Evolutionary conservation across 1,140 invertebrate species (phyloP).

Genomic region (Penaeus indicus): DNA sequence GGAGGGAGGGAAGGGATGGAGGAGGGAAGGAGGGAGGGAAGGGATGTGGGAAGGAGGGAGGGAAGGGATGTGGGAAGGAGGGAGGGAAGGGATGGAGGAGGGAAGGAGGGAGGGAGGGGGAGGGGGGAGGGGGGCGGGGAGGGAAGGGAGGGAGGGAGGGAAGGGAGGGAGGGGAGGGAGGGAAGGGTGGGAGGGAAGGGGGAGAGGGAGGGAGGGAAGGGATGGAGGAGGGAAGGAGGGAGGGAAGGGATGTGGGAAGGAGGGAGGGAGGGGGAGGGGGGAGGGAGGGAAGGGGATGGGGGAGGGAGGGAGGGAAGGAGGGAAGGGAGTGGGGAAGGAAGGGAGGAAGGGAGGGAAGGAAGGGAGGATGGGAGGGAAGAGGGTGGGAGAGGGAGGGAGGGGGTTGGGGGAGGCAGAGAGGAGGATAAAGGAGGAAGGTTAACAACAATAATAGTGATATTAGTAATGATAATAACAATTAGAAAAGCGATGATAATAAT

Average conservation of each 20-base stretch:
- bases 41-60: too few species aligned
- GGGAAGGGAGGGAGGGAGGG: too few species aligned
- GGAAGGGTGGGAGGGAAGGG: too few species aligned
- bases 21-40: too few species aligned
- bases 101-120: too few species aligned
- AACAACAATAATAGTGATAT: not conserved
- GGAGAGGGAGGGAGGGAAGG: not conserved
- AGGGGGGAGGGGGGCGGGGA: too few species aligned
- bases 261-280: not conserved
- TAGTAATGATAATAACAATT: too few species aligned
- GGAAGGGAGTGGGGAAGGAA: not conserved
- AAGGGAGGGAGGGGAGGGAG: too few species aligned
- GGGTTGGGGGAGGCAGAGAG: not conserved
- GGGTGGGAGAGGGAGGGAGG: not conserved
- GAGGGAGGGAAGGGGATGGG: not conserved
- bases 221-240: not conserved
- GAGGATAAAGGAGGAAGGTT: not conserved
- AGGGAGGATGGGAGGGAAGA: not conserved
- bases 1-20: too few species aligned
- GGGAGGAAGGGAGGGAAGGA: not conserved
- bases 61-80: too few species aligned
- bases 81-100: too few species aligned
- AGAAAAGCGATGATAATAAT: too few species aligned
- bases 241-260: not conserved
- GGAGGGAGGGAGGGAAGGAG: not conserved